Evolutionary conservation across 2,797 vertebrate genomes (phyloP).

Genomic region (Pipistrellus pygmaeus): DNA sequence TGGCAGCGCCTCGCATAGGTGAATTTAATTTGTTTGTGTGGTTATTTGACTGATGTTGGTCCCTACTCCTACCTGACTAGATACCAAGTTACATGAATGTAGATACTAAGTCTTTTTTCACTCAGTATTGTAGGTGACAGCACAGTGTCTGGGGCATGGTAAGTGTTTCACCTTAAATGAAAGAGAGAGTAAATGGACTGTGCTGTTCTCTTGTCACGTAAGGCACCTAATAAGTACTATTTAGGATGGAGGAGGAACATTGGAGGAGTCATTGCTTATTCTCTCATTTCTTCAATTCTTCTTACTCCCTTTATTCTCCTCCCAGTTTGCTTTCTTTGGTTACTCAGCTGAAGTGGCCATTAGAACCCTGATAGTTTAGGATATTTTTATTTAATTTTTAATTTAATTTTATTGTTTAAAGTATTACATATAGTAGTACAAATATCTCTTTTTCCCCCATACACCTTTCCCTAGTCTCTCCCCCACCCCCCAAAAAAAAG

Average conservation of each 20-base stretch:
- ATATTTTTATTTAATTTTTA: too few species aligned
- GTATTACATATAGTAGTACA: too few species aligned
- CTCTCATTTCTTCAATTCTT: slow-evolving; percentile 18
- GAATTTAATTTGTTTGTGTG: slow-evolving; percentile 27
- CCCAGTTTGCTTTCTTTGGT: slow-evolving; percentile 35
- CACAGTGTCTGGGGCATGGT: background rate
- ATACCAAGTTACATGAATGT: background rate
- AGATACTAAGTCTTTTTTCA: slow-evolving; percentile 7
- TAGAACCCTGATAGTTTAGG: background rate
- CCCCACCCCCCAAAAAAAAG: background rate
- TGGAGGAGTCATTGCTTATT: background rate
- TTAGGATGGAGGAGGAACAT: background rate
- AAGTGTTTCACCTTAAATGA: slow-evolving; percentile 3
- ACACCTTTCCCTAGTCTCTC: too few species aligned
- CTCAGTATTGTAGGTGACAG: background rate
- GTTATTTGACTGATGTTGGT: slow-evolving; percentile 14
- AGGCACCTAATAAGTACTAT: slow-evolving; percentile 8
- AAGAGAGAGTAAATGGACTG: background rate
- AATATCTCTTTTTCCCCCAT: too few species aligned
- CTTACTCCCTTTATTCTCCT: slow-evolving; percentile 31
- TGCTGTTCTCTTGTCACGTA: background rate
- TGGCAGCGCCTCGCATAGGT: background rate
- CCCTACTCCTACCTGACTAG: background rate
- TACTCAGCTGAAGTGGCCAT: background rate
- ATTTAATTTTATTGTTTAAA: too few species aligned